phyloP scores from a whole-genome alignment of 2,113 vertebrate genomes.

The Ceyx cyanopectus region DNA sequence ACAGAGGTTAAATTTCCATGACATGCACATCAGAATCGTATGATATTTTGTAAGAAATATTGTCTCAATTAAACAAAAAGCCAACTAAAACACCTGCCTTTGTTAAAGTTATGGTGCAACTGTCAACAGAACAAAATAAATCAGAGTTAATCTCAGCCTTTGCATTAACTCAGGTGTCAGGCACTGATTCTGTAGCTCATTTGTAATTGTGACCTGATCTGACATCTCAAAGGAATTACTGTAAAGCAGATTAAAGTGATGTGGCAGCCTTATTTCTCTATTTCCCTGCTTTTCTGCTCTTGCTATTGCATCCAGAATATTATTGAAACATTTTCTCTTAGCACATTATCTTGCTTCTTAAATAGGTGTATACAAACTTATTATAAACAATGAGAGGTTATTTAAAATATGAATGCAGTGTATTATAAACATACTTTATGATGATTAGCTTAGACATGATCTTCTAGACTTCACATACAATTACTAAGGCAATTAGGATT shows the following conservation, averaged over 20 bases:
- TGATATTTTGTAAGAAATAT: not conserved
- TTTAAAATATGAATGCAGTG: not conserved
- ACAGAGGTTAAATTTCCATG: not conserved
- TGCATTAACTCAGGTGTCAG: not conserved
- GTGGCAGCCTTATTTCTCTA: not conserved
- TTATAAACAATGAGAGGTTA: not conserved
- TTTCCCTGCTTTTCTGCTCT: not conserved
- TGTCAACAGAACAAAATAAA: not conserved
- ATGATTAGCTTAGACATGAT: not conserved
- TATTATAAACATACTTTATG: not conserved
- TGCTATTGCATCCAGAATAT: not conserved
- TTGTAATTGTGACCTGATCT: not conserved
- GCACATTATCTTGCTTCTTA: not conserved
- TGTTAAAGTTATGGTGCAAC: not conserved
- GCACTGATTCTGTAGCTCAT: not conserved
- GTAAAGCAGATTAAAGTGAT: not conserved
- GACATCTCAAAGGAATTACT: not conserved
- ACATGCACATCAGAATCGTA: not conserved
- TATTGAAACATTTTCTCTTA: not conserved
- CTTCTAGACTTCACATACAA: not conserved
- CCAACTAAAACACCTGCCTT: fast-evolving
- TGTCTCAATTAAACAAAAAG: not conserved
- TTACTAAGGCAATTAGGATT: not conserved
- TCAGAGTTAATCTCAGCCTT: not conserved
- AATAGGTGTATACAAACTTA: not conserved